A percentile compares a stretch with the other conserved stretches of the same genome.
phyloP scores from a whole-genome alignment of 2,888 invertebrate species.

The Blastobasis adustella region DNA sequence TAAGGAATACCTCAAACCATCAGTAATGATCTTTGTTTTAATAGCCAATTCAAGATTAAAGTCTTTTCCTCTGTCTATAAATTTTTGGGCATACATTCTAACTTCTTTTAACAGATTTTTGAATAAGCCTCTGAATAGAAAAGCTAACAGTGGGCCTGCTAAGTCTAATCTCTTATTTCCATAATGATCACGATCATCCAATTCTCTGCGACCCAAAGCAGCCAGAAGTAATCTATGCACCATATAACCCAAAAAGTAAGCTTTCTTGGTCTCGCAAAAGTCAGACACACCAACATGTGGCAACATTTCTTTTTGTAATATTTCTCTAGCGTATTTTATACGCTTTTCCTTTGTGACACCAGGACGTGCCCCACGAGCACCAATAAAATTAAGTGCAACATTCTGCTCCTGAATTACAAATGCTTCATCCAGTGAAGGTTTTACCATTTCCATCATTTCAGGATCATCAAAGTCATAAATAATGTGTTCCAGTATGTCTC shows the following conservation, averaged over 20 bases:
- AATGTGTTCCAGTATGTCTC: constrained; percentile 99
- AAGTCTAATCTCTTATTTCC: constrained; percentile 98
- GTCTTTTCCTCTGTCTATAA: constrained; percentile 98
- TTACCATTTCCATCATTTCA: constrained; percentile 99
- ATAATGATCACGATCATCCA: constrained; percentile 99
- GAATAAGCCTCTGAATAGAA: constrained; percentile 96
- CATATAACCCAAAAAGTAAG: constrained; percentile 99
- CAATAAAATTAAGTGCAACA: constrained; percentile 98
- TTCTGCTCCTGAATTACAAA: constrained; percentile 99
- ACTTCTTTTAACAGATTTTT: constrained; percentile 98
- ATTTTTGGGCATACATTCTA: constrained; percentile 98
- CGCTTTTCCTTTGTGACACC: constrained; percentile 99
- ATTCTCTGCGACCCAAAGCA: constrained; percentile 94
- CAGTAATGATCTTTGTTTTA: constrained; percentile 98
- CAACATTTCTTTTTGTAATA: constrained; percentile 99
- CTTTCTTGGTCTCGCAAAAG: constrained; percentile 99
- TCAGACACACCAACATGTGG: constrained; percentile 99
- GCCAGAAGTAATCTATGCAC: constrained; percentile 96
- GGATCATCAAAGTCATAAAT: constrained; percentile 99
- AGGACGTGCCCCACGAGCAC: constrained; percentile 96
- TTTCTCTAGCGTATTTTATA: constrained; percentile 99
- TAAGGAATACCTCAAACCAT: constrained; percentile 96
- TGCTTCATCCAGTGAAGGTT: constrained; percentile 98
- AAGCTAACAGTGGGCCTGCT: constrained; percentile 97
- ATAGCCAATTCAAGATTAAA: constrained; percentile 97